A percentile compares a stretch with the other conserved stretches of the same genome.
phyloP scores from a whole-genome alignment of 2,797 vertebrate species.

The Eulemur albifrons region DNA sequence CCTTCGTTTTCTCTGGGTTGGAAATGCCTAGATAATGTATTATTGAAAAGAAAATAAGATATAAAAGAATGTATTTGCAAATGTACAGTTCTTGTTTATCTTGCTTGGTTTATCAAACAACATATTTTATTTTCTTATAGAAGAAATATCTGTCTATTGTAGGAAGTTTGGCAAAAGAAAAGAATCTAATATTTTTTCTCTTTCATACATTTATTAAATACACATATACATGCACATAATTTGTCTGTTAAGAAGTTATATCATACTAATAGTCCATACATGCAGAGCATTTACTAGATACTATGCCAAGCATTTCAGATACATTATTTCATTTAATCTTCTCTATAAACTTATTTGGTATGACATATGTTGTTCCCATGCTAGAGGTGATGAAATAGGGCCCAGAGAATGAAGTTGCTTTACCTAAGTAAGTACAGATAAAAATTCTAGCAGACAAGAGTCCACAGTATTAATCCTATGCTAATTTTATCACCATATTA shows the following conservation, averaged over 20 bases:
- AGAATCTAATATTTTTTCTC: background rate
- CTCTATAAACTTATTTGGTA: background rate
- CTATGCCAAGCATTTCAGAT: background rate
- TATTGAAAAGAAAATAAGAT: background rate
- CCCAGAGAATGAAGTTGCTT: background rate
- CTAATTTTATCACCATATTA: background rate
- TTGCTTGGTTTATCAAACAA: background rate
- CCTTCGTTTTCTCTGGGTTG: background rate
- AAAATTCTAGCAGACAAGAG: background rate
- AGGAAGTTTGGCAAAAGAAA: slow-evolving; percentile 25
- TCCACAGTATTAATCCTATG: background rate
- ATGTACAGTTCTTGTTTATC: background rate
- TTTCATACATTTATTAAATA: background rate
- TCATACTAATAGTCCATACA: background rate
- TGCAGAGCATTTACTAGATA: background rate
- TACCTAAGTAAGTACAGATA: background rate
- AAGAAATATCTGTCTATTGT: background rate
- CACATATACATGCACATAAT: background rate
- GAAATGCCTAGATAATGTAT: background rate
- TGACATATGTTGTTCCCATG: background rate
- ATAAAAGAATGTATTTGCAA: background rate
- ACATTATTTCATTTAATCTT: slow-evolving; percentile 28
- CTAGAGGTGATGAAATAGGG: background rate
- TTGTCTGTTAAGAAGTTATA: background rate
- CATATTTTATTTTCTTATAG: background rate